Base-by-base conservation (phyloP, 2,797 vertebrate species). In the Argyrosomus regius region DNA sequence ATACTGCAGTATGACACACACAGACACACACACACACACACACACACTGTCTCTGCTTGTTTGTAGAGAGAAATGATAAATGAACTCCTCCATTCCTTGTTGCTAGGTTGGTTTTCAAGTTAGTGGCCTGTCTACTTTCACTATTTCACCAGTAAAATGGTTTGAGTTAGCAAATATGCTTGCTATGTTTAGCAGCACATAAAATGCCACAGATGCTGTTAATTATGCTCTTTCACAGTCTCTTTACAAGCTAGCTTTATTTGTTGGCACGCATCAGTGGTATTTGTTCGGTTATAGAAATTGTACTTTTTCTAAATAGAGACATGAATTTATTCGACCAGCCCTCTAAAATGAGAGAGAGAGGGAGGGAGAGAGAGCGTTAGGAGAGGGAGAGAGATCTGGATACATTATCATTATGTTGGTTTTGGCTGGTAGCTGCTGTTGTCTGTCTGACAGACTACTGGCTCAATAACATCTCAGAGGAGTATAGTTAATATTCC, bases 401-500 rank as follows among this genome's bases (percentile, higher is more conserved):
- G 57, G 73, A 67, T 62, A 63, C 49, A 84, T 22, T 58, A 61
- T 81, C 48, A 77, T 72, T 75, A 58, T 84, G 84, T 77, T 84
- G 68, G 54, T 83, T 56, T 78, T 82, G 80, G 84, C 85, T 82
- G 81, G 6, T 57, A 72, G 75, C 77, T 84, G 61, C 62, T 77
- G 81, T 70, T 71, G 62, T 77, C 78, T 80, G 83, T 57, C 78
- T 80, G 80, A 76, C 74, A 88, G 75, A 64, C 64, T 69, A 58
- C 70, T 82, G 78, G 77, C 85, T 81, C 53, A 66, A 45, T 82
- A 76, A 78, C 67, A 87, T 83, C 87, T 90, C 88, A 61, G 76
- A 85, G 80, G 84, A 88, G 56, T 28, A 48, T 31, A 41, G 72
- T 83, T 87, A 85, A 86, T 88, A 87, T 84, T 82, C 78, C 86